Percentiles rank a stretch among this genome's conserved stretches.
Conservation (phyloP, 2,113 vertebrate species). For the Xerus inauris region DNA sequence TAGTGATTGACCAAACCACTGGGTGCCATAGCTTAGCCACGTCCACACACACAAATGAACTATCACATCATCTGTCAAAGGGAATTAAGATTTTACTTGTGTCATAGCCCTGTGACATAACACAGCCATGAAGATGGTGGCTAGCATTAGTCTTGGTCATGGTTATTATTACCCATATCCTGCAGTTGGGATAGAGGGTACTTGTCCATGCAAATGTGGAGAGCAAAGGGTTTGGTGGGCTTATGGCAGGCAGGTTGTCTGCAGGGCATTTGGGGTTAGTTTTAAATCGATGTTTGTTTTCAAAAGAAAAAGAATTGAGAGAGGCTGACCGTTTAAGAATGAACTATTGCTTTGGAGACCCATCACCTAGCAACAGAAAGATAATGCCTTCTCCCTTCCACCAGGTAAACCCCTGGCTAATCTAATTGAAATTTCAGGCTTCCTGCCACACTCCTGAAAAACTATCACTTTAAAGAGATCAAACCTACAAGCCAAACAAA, state of each 20-base stretch:
- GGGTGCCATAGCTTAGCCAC: not conserved
- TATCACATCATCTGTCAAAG: not conserved
- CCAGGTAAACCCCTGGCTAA: conserved; percentile 71
- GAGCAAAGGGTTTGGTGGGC: not conserved
- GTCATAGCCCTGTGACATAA: not conserved
- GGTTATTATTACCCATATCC: too few species aligned
- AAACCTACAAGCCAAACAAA: conserved; percentile 59
- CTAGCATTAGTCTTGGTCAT: not conserved
- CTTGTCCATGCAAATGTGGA: not conserved
- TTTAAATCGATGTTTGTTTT: conserved; percentile 68
- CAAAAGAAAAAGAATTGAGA: conserved; percentile 64
- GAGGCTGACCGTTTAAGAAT: conserved; percentile 56
- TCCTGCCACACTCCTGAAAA: conserved; percentile 58
- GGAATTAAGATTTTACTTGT: not conserved
- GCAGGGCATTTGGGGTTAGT: conserved; percentile 7
- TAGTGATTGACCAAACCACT: not conserved
- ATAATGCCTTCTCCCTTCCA: conserved; percentile 48
- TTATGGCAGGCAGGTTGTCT: not conserved
- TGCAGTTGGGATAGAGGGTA: not conserved
- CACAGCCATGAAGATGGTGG: too few species aligned
- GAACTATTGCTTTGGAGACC: conserved; percentile 56
- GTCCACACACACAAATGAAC: not conserved
- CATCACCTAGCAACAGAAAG: conserved; percentile 75
- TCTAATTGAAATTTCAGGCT: conserved; percentile 78
- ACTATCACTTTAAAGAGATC: conserved; percentile 64